Base-by-base conservation (phyloP, 2,113 vertebrate species). In the Mirza zaza region DNA sequence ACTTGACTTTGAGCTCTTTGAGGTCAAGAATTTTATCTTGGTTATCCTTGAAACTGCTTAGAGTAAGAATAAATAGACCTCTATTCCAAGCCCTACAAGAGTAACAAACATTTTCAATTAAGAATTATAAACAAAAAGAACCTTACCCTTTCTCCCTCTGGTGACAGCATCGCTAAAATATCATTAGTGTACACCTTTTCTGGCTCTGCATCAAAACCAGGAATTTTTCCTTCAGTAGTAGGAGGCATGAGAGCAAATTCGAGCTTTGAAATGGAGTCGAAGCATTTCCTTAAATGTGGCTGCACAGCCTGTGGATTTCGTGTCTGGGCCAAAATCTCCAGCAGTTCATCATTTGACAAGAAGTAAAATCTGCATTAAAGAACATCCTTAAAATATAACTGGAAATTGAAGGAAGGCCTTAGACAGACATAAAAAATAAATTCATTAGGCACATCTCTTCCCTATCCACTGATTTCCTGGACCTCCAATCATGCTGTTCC, bases 251-350 rank as follows among this genome's bases (percentile, higher is more conserved):
- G 81, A 50, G 98, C 99, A 93, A 99, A 99, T 93, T 99, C 98
- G 1, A 99, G 98, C 59, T 97, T 98, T 45, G 98, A 96, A 88
- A 99, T 98, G 50, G 99, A 98, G 95, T 99, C 99, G 57, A 99
- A 99, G 96, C 99, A 99, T 96, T 99, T 99, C 94, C 99, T 98
- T 57, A 99, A 98, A 94, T 99, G 99, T 2, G 99, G 99, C 97
- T 99, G 99, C 90, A 99, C 99, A 1, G 99, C 99, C 96, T 99
- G 99, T 14, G 99, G 99, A 93, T 99, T 99, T 93, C 98, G 98
- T 8, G 99, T 99, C 98, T 99, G 99, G 2, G 99, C 99, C 98
- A 99, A 97, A 97, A 99, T 99, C 97, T 99, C 99, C 87, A 99
- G 98, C 68, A 99, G 98, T 97, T 99, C 99, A 88, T 99, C 98